Percentiles rank a stretch among this genome's conserved stretches.
These are phyloP conservation scores for Synergus umbraculus DNA, from an alignment of 2,888 invertebrate species.

Conservation along the genomic window DNA sequence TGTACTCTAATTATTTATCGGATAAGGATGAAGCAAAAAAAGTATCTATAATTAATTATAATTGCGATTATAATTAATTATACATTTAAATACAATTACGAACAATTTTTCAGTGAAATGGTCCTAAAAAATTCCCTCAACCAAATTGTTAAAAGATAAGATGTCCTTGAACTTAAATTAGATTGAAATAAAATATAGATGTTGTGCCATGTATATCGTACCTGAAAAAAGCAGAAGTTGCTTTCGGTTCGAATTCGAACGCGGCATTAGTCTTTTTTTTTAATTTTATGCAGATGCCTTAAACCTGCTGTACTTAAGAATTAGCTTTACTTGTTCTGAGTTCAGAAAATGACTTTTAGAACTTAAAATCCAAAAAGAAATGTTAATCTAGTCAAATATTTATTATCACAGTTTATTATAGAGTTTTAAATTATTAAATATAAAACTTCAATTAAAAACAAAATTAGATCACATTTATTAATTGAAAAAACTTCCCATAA, in stretches of 20 bases:
- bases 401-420: background rate
- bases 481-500: background rate
- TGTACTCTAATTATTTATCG: background rate
- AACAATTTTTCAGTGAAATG: constrained; percentile 1
- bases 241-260: constrained; percentile 19
- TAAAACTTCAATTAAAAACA: background rate
- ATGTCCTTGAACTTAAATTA: too few relatives aligned
- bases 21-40: background rate
- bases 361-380: constrained; percentile 14
- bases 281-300: background rate
- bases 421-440: background rate
- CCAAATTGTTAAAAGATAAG: background rate
- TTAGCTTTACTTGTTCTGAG: background rate
- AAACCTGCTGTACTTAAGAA: constrained; percentile 13
- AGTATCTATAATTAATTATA: too few relatives aligned
- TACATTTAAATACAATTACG: background rate
- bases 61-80: too few relatives aligned
- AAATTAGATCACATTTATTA: background rate
- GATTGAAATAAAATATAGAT: constrained; percentile 13
- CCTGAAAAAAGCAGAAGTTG: constrained; percentile 20
- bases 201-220: constrained; percentile 37
- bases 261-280: constrained; percentile 6
- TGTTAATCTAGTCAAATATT: background rate
- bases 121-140: background rate
- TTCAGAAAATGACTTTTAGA: background rate